These are phyloP conservation scores for Macroramphosus scolopax DNA, from an alignment of 2,797 vertebrate genomes.

Conservation along the genomic window DNA sequence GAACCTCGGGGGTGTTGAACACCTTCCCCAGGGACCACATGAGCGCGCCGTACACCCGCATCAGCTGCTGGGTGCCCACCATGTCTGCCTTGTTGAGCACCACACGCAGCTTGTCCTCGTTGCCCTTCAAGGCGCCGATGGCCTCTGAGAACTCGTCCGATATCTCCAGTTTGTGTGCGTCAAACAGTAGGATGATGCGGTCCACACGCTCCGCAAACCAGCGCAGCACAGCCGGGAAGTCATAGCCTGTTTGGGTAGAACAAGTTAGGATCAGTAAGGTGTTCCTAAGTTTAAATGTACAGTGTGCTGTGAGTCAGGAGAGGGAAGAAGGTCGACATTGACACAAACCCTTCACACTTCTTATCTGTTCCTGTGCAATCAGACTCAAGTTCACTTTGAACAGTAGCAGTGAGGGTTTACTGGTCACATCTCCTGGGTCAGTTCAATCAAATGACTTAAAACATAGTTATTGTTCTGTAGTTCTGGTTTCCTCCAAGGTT, in stretches of 20 bases:
- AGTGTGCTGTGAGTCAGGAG: constrained; percentile 26
- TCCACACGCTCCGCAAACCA: constrained; percentile 95
- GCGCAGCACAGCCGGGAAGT: constrained; percentile 90
- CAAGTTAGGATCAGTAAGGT: neutral
- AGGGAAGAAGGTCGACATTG: constrained; percentile 48
- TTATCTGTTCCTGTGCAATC: neutral
- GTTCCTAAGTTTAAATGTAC: neutral
- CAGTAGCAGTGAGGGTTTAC: too few species aligned
- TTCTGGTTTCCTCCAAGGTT: too few species aligned
- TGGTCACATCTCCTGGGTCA: too few species aligned
- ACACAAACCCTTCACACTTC: constrained; percentile 49
- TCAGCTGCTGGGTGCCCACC: constrained; percentile 94
- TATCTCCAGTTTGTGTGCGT: constrained; percentile 95
- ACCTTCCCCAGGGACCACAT: constrained; percentile 97
- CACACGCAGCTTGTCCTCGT: constrained; percentile 94
- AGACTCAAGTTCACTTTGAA: too few species aligned
- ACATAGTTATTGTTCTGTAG: too few species aligned
- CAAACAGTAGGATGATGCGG: constrained; percentile 92
- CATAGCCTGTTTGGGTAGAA: constrained; percentile 79
- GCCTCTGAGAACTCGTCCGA: constrained; percentile 94
- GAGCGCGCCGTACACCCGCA: constrained; percentile 93
- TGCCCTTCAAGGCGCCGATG: constrained; percentile 87
- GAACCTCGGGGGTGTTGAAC: constrained; percentile 90
- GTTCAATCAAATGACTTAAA: too few species aligned
- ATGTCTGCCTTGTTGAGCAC: constrained; percentile 96